Base-by-base conservation (phyloP, 2,888 invertebrate species). In the Acleris sparsana region DNA sequence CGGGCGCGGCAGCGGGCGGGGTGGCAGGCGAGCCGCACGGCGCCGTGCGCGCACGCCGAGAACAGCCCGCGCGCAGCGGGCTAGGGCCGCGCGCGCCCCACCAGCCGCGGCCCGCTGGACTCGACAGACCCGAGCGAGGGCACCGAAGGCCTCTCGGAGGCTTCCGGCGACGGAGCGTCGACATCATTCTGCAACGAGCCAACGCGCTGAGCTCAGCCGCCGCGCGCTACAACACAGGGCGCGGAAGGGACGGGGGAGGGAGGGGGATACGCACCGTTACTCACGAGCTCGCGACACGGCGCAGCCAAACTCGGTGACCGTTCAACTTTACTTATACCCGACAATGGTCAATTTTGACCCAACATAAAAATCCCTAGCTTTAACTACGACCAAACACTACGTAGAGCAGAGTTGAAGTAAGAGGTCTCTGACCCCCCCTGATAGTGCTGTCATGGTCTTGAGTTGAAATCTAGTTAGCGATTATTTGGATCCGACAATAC, bases 101-200 rank as follows among this genome's bases (percentile, higher is more conserved):
- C 53, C 25, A 25, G 25, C 5, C 5, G 5, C 25, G 17, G 60
- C 18, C 43, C 46, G 61, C 58, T 0, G 70, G 65, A 71, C 71
- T 67, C n/a, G 63, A 69, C 59, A 76, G 78, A 82, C 73, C 77
- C 74, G 83, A 82, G 63, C 79, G 84, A 81, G 76, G 76, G 82
- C 78, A 79, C 72, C 62, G 88, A 86, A 71, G 78, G 72, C 70
- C 83, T 84, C 81, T 85, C 85, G 79, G 90, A 88, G 70, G 84
- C 78, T 72, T 84, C 76, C 85, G 91, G 91, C 79, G 91, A 85
- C 79, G 92, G 91, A 81, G 91, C 92, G 78, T 92, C 92, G 85
- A 91, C 90, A 79, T 92, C 92, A 92, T 92, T 92, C 92, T 92
- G 92, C 87, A 92, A 91, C 87, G 81, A 89, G 86, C 88, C 89